Percentiles rank a stretch among this genome's conserved stretches.
These are phyloP conservation scores for Oedothorax gibbosus DNA, from an alignment of 1,140 invertebrate genomes.

Conservation along the genomic window DNA sequence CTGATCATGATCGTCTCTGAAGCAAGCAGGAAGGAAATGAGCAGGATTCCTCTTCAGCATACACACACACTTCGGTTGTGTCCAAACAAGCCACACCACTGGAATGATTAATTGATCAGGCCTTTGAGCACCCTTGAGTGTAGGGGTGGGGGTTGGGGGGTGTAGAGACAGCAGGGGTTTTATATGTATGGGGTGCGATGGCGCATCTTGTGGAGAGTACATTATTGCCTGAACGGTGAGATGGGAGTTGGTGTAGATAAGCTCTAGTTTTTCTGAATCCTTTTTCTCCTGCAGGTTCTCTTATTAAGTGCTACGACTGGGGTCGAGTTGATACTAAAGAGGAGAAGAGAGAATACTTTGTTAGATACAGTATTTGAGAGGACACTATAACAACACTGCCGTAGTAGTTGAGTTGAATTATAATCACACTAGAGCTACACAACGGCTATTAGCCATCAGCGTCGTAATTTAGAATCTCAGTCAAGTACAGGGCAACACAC, in stretches of 20 bases:
- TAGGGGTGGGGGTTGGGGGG: not conserved
- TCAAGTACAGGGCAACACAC: too few species aligned
- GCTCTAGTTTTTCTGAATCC: conserved; percentile 52
- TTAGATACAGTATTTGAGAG: not conserved
- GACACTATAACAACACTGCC: not conserved
- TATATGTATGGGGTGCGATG: conserved; percentile 6
- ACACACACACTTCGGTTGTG: not conserved
- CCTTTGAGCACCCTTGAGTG: conserved; percentile 52
- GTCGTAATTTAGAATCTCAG: too few species aligned
- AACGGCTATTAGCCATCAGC: too few species aligned
- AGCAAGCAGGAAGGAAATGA: conserved; percentile 1
- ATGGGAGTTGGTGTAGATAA: conserved; percentile 60
- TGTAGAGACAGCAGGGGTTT: conserved; percentile 29
- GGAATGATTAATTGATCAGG: conserved; percentile 31
- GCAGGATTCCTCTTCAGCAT: not conserved
- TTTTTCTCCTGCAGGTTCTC: conserved; percentile 57
- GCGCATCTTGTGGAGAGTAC: conserved; percentile 58
- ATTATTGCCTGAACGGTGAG: conserved; percentile 60
- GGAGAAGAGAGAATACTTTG: not conserved
- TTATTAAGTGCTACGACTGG: conserved; percentile 59
- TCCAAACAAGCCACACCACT: not conserved
- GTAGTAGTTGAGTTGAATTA: too few species aligned
- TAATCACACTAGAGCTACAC: too few species aligned
- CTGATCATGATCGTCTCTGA: not conserved
- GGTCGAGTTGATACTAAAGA: conserved; percentile 55